Conservation (phyloP, 2,113 vertebrate species). For the Pedionomus torquatus region DNA sequence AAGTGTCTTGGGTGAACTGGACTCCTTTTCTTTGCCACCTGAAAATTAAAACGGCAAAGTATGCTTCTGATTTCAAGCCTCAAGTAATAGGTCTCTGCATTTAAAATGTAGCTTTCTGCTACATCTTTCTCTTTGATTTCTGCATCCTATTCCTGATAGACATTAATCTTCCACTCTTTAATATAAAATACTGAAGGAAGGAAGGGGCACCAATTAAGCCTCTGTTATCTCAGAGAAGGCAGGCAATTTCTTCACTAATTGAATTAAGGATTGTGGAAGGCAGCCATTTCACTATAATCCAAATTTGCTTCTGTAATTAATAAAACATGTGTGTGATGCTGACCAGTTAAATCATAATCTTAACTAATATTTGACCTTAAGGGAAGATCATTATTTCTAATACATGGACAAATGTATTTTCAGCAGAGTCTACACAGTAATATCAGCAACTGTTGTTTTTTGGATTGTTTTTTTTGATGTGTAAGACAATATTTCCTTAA, state of each 20-base stretch:
- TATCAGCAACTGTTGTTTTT: background rate
- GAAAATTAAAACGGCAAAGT: background rate
- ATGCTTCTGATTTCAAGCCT: background rate
- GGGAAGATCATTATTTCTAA: background rate
- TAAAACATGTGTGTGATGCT: background rate
- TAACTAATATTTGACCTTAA: background rate
- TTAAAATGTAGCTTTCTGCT: background rate
- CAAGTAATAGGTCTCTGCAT: background rate
- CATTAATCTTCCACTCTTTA: background rate
- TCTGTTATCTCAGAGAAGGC: background rate
- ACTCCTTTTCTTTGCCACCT: background rate
- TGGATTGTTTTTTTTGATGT: background rate
- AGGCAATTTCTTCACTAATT: slow-evolving; percentile 34
- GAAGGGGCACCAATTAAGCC: slow-evolving; percentile 8
- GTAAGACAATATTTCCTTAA: background rate
- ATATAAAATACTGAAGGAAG: background rate
- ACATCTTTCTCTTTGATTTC: background rate
- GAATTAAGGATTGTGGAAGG: slow-evolving; percentile 12
- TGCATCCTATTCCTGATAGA: background rate
- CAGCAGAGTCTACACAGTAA: background rate
- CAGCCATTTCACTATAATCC: background rate
- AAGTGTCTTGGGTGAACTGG: background rate
- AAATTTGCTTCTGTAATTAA: slow-evolving; percentile 47
- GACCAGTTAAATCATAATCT: background rate
- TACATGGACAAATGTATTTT: background rate